These are phyloP conservation scores for Iselma pallidipennis DNA, from an alignment of 2,888 invertebrate species.

Conservation along the genomic window DNA sequence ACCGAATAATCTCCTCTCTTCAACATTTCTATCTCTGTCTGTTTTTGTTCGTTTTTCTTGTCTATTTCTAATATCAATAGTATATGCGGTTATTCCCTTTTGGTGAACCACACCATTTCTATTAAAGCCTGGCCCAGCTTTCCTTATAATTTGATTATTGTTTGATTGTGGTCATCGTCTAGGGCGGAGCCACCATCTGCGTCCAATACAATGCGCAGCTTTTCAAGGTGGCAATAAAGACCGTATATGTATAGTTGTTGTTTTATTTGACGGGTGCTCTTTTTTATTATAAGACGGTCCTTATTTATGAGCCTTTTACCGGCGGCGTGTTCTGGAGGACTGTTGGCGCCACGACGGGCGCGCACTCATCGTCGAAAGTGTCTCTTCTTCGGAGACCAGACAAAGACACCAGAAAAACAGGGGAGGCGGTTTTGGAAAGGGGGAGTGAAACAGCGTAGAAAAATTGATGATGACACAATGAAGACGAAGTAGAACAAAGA, in stretches of 20 bases:
- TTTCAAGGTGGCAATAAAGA: conserved; percentile 15
- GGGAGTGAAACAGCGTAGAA: not conserved
- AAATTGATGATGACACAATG: conserved; percentile 7
- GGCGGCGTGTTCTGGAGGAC: conserved; percentile 45
- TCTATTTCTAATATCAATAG: not conserved
- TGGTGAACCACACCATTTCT: too few relatives aligned
- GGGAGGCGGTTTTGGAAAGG: not conserved
- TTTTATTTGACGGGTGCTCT: conserved; percentile 40
- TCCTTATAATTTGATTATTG: conserved; percentile 7
- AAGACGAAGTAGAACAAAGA: conserved; percentile 13
- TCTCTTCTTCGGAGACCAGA: not conserved
- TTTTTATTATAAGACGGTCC: conserved; percentile 43
- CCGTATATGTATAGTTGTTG: conserved; percentile 27
- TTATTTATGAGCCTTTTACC: conserved; percentile 53
- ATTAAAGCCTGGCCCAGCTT: not conserved
- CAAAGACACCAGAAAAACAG: not conserved
- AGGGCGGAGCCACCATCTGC: conserved; percentile 16
- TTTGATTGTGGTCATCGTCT: conserved; percentile 8
- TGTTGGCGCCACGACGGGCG: conserved; percentile 46
- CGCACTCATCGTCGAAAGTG: not conserved
- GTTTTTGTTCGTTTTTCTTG: not conserved
- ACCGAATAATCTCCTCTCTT: not conserved
- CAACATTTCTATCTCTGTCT: not conserved
- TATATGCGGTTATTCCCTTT: too few relatives aligned
- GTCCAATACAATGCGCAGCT: conserved; percentile 22